Evolutionary conservation across 2,888 invertebrate species (phyloP).

Genomic region (Drosophila subsilvestris): DNA sequence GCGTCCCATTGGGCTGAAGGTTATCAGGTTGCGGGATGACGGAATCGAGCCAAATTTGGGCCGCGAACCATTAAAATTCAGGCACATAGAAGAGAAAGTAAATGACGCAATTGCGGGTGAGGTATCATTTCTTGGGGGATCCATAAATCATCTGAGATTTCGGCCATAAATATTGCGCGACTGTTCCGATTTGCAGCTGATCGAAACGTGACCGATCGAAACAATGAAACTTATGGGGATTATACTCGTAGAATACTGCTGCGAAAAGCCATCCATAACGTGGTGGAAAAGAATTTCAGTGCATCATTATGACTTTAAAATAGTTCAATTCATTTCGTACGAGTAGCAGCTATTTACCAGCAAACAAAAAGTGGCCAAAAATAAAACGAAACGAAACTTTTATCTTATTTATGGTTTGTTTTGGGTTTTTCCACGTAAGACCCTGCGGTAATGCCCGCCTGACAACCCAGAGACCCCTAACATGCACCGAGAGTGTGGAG

Average conservation of each 20-base stretch:
- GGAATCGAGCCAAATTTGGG: conserved; percentile 17
- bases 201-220: conserved; percentile 23
- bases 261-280: conserved; percentile 12
- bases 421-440: conserved; percentile 25
- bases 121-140: conserved; percentile 11
- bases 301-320: neutral
- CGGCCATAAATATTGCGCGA: conserved; percentile 6
- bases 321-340: neutral
- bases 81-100: conserved; percentile 13
- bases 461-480: conserved; percentile 33
- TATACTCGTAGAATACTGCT: conserved; percentile 3
- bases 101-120: conserved; percentile 21
- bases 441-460: conserved; percentile 28
- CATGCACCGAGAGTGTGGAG: conserved; percentile 30
- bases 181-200: neutral
- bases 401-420: conserved; percentile 37
- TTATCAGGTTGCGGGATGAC: conserved; percentile 7
- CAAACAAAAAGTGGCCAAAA: neutral
- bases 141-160: conserved; percentile 20
- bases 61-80: neutral
- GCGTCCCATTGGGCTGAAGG: neutral
- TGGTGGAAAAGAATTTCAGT: too few species aligned
- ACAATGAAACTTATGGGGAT: conserved; percentile 11
- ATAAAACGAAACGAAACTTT: conserved; percentile 12
- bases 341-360: neutral